Base-by-base conservation (phyloP, 2,797 vertebrate species). In the Channallabes apus region DNA sequence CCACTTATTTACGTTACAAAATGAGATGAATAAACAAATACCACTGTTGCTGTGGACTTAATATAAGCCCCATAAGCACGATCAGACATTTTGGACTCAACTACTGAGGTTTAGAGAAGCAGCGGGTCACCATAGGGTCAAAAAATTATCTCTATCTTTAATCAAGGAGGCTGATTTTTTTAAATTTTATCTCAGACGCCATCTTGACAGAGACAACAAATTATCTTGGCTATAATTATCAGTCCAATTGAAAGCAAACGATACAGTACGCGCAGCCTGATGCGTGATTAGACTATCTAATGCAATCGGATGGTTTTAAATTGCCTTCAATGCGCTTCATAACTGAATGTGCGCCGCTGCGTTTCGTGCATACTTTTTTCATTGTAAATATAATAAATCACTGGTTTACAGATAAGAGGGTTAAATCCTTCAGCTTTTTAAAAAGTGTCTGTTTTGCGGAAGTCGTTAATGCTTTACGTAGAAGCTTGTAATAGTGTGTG, bases 161-260 rank as follows among this genome's bases (percentile, higher is more conserved):
- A 91, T 91, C 91, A 89, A 88, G 84, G 75, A 83, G 86, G 79
- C 86, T 91, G 82, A 77, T 69, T 86, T 83, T 67, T 76, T 29
- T 56, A 58, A 9, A 7, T 75, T 71, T 41, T 88, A 92, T 93
- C 91, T 90, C 79, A 90, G 92, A 91, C 93, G 91, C 91, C 90
- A 92, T 88, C 90, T 91, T 89, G 92, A 93, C 73, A 92, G 87
- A 89, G 86, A 88, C 59, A 91, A 91, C 91, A 92, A 92, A 93
- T 89, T 88, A 94, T 85, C 89, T 88, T 11, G 76, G 59, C 80
- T 82, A 82, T 88, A 91, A 92, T 91, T 90, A 92, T 91, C 91
- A 87, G 82, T 85, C 88, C 65, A 72, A 77, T 84, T 84, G 83
- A 88, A 84, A 86, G 83, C 87, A 86, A 81, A 80, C 86, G 84